Percentiles rank a stretch among this genome's conserved stretches.
These are phyloP conservation scores for Argyrosomus japonicus DNA, from an alignment of 2,113 vertebrate genomes.

Conservation along the genomic window DNA sequence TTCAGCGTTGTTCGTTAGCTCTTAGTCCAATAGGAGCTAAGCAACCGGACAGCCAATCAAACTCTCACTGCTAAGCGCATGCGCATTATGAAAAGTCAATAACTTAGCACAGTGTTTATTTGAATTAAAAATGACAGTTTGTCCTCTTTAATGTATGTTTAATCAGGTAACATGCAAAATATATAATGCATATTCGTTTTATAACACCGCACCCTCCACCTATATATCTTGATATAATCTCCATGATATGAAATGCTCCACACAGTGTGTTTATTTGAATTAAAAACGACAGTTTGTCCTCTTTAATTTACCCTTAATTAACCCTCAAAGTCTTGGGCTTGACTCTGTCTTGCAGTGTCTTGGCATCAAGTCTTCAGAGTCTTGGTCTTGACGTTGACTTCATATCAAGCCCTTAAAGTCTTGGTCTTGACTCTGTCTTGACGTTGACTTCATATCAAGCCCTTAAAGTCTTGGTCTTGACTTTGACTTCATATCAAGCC, in stretches of 20 bases:
- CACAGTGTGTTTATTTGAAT: background rate
- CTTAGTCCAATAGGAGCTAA: conserved; percentile 55
- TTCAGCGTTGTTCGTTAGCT: conserved; percentile 42
- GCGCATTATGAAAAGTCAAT: background rate
- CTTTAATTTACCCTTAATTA: conserved; percentile 33
- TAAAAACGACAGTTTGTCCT: background rate
- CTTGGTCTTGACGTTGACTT: no score
- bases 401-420: no score
- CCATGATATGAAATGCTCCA: conserved; percentile 34
- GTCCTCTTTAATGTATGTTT: conserved; percentile 23
- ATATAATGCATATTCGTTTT: conserved; percentile 45
- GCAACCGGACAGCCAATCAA: conserved; percentile 54
- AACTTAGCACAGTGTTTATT: background rate
- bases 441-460: accelerated
- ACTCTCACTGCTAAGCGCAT: background rate
- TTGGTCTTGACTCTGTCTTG: no score
- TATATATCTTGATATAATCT: conserved; percentile 33
- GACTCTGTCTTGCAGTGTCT: no score
- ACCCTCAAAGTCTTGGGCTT: no score
- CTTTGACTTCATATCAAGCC: no score
- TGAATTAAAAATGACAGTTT: background rate
- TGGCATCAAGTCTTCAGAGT: no score
- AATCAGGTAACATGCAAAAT: conserved; percentile 33
- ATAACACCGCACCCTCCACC: conserved; percentile 32
- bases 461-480: no score